Percentiles rank a stretch among this genome's conserved stretches.
Conservation (phyloP, 1,140 invertebrate species). For the Megalopta genalis region DNA sequence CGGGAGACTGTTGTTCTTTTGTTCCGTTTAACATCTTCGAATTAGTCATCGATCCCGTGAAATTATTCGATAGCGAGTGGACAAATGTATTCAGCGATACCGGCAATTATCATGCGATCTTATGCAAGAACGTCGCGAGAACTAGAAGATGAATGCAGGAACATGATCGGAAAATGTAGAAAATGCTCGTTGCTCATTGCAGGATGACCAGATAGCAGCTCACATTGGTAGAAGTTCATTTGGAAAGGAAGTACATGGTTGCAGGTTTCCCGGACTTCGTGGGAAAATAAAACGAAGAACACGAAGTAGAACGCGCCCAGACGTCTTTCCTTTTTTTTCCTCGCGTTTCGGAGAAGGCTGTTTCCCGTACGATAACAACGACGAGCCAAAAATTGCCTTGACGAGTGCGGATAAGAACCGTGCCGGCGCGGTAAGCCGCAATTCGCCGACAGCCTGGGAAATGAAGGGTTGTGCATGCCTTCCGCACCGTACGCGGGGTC, state of each 20-base stretch:
- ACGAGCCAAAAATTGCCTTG: neutral
- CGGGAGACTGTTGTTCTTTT: neutral
- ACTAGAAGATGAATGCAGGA: too few relatives aligned
- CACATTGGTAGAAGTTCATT: too few relatives aligned
- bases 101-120: too few relatives aligned
- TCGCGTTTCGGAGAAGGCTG: neutral
- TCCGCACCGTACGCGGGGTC: slow-evolving; percentile 23
- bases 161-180: too few relatives aligned
- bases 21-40: too few relatives aligned
- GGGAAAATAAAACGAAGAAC: neutral
- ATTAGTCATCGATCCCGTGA: too few relatives aligned
- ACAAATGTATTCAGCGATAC: too few relatives aligned
- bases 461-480: slow-evolving; percentile 33
- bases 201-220: too few relatives aligned
- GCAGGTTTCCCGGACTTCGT: neutral
- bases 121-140: too few relatives aligned
- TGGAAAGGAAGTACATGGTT: too few relatives aligned
- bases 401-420: slow-evolving; percentile 53
- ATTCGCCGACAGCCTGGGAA: slow-evolving; percentile 59
- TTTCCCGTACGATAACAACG: neutral
- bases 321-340: slow-evolving; percentile 5
- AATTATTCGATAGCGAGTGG: too few relatives aligned
- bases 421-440: slow-evolving; percentile 59
- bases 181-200: too few relatives aligned
- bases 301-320: neutral